Conservation (phyloP, 2,113 vertebrate species). For the Hippocampus comes region DNA sequence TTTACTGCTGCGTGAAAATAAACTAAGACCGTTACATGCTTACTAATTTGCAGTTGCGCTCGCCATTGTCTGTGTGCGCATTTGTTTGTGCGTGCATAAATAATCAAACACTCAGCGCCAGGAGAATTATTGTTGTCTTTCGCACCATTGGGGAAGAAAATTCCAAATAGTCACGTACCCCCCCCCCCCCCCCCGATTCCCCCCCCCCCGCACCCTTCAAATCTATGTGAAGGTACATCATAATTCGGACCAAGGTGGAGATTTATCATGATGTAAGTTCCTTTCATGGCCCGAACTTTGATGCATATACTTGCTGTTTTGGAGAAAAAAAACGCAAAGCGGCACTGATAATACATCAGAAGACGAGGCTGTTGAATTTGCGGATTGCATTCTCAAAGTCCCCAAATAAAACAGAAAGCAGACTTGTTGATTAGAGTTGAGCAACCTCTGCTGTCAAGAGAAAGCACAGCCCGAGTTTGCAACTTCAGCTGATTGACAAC, state of each 20-base stretch:
- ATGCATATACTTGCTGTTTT: neutral
- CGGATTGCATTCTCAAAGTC: neutral
- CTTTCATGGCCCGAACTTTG: neutral
- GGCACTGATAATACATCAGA: neutral
- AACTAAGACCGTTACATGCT: neutral
- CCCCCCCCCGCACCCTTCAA: too few species aligned
- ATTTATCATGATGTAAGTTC: neutral
- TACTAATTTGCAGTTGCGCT: neutral
- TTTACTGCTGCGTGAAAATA: neutral
- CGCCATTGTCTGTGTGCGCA: too few species aligned
- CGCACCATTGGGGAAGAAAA: too few species aligned
- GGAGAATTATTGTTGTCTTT: neutral
- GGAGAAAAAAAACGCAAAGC: neutral
- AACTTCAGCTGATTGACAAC: neutral
- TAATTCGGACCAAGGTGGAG: too few species aligned
- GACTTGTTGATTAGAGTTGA: constrained; percentile 1
- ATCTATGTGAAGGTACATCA: too few species aligned
- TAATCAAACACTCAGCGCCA: neutral
- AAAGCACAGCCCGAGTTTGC: neutral
- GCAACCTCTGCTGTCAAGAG: constrained; percentile 7
- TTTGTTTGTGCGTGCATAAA: neutral
- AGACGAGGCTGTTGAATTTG: neutral
- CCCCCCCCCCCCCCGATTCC: too few species aligned
- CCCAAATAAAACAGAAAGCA: neutral
- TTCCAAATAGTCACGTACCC: too few species aligned